A percentile compares a stretch with the other conserved stretches of the same genome.
Evolutionary conservation across 1,140 invertebrate genomes (phyloP).

Genomic region (Dreissena rostriformis): DNA sequence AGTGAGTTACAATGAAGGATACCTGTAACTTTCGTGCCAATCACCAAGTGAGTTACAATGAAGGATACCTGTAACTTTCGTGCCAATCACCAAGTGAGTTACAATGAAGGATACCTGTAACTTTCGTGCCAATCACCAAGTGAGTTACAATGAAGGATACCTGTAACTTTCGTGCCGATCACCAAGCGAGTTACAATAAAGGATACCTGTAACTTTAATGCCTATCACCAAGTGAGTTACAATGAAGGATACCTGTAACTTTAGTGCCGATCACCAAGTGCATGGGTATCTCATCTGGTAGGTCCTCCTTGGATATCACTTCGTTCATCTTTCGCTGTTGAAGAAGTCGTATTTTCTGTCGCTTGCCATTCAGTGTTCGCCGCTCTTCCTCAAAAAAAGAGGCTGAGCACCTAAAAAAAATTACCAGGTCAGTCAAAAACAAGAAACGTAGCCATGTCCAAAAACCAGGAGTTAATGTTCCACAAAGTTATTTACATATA

Average conservation of each 20-base stretch:
- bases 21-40: too few species aligned
- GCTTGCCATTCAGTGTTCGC: conserved; percentile 92
- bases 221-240: too few species aligned
- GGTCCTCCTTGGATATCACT: conserved; percentile 88
- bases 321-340: conserved; percentile 97
- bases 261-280: conserved; percentile 98
- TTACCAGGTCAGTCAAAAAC: neutral
- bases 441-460: neutral
- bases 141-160: too few species aligned
- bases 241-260: conserved; percentile 87
- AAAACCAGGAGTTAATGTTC: neutral
- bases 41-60: too few species aligned
- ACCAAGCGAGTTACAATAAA: too few species aligned
- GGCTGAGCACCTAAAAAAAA: conserved; percentile 81
- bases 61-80: too few species aligned
- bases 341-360: conserved; percentile 95
- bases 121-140: too few species aligned
- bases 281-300: conserved; percentile 96
- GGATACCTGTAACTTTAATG: too few species aligned
- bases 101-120: too few species aligned
- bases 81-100: too few species aligned
- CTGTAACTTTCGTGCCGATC: too few species aligned
- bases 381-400: conserved; percentile 98
- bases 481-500: neutral
- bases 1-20: too few species aligned